A percentile compares a stretch with the other conserved stretches of the same genome.
phyloP scores from a whole-genome alignment of 2,797 vertebrate genomes.

The Eutrigla gurnardus region DNA sequence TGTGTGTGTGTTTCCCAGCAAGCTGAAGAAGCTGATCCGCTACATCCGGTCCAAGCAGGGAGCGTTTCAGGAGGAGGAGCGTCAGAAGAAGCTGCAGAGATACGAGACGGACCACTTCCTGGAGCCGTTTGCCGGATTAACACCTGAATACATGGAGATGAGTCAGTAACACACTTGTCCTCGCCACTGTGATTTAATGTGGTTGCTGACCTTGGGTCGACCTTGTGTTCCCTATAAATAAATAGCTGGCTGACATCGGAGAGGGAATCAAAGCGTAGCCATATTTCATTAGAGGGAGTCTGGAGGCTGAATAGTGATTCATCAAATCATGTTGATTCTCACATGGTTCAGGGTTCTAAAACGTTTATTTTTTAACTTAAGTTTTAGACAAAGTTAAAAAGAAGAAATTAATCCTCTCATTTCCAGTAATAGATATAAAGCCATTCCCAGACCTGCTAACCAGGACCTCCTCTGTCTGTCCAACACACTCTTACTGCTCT shows the following conservation, averaged over 20 bases:
- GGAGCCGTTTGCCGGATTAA: slow-evolving; percentile 95
- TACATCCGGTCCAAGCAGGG: slow-evolving; percentile 89
- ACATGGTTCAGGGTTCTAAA: too few relatives aligned
- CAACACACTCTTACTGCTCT: background rate
- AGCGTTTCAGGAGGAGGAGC: slow-evolving; percentile 88
- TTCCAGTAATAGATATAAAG: background rate
- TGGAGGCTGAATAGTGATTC: background rate
- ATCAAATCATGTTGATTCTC: background rate
- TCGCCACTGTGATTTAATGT: too few relatives aligned
- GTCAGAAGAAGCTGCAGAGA: slow-evolving; percentile 88
- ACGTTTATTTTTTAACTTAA: too few relatives aligned
- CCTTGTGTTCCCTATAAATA: background rate
- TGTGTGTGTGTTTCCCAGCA: slow-evolving; percentile 80
- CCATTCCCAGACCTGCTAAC: too few relatives aligned
- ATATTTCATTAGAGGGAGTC: background rate
- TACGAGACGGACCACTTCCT: slow-evolving; percentile 94
- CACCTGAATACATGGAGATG: slow-evolving; percentile 99
- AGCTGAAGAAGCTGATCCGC: slow-evolving; percentile 96
- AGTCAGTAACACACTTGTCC: slow-evolving; percentile 85
- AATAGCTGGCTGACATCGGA: background rate
- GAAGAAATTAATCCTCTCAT: background rate
- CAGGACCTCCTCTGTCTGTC: too few relatives aligned
- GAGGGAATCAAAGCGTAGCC: too few relatives aligned
- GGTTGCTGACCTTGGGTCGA: too few relatives aligned
- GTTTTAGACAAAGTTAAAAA: background rate